These are phyloP conservation scores for Phyllopteryx taeniolatus DNA, from an alignment of 2,113 vertebrate genomes.

Conservation along the genomic window DNA sequence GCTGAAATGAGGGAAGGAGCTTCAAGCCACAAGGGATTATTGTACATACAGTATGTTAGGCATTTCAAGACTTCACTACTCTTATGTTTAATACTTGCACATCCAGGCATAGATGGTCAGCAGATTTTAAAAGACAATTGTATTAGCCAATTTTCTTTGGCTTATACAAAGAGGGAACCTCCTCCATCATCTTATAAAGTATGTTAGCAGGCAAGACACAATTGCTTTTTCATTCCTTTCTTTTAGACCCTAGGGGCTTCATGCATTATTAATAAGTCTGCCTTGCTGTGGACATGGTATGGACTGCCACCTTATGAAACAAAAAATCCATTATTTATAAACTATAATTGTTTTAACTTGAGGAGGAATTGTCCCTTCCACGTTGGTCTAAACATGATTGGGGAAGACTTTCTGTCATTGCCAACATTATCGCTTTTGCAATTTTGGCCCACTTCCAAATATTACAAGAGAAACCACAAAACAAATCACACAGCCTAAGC, in stretches of 20 bases:
- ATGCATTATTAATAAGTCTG: not conserved
- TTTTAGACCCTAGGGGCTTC: not conserved
- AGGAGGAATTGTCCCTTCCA: not conserved
- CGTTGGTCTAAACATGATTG: not conserved
- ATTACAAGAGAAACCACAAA: no score
- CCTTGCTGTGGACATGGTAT: not conserved
- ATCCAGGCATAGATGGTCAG: no score
- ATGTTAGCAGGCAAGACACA: not conserved
- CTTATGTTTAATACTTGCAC: no score
- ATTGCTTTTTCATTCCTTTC: not conserved
- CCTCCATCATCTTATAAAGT: not conserved
- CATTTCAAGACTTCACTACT: no score
- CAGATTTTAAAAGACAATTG: not conserved
- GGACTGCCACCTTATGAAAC: not conserved
- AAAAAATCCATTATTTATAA: not conserved
- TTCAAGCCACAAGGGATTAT: no score
- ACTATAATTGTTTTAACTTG: not conserved
- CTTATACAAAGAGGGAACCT: not conserved
- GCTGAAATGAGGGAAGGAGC: no score
- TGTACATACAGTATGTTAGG: no score
- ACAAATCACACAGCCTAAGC: no score
- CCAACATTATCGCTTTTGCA: no score
- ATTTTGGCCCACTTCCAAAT: no score
- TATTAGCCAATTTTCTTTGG: not conserved
- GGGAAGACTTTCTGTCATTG: not conserved